Evolutionary conservation across 1,140 invertebrate species (phyloP).

Genomic region (Tribolium castaneum): DNA sequence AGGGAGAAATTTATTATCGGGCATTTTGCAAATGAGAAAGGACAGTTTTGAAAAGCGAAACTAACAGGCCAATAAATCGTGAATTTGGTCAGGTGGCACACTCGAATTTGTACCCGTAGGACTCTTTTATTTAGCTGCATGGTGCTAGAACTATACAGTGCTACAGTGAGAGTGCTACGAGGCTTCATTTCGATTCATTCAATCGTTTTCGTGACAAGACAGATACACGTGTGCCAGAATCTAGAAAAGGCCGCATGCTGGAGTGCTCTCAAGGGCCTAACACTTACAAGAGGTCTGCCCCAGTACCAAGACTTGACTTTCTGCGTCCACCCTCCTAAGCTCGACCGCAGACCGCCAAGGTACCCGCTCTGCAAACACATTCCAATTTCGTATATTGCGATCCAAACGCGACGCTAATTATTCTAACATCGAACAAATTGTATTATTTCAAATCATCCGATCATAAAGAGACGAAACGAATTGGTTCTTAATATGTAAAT

Average conservation of each 20-base stretch:
- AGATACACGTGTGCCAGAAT: conserved; percentile 44
- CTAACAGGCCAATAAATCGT: conserved; percentile 19
- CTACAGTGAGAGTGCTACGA: background rate
- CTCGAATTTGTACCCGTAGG: background rate
- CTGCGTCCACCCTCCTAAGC: conserved; percentile 91
- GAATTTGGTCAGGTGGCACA: conserved; percentile 29
- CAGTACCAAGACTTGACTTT: conserved; percentile 95
- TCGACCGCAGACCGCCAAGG: conserved; percentile 90
- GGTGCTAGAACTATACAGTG: conserved; percentile 16
- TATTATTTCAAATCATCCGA: no score
- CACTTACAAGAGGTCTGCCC: conserved; percentile 93
- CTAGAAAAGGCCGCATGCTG: conserved; percentile 51
- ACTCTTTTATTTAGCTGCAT: conserved; percentile 15
- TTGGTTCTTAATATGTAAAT: no score
- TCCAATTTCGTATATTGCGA: conserved; percentile 11
- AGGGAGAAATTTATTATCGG: background rate
- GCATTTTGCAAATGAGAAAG: conserved; percentile 1
- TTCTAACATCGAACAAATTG: background rate
- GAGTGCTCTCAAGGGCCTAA: conserved; percentile 54
- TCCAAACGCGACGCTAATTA: background rate
- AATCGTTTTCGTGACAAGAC: conserved; percentile 13
- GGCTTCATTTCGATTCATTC: background rate
- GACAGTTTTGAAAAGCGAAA: conserved; percentile 10
- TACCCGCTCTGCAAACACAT: conserved; percentile 80
- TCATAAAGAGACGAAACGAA: no score